A percentile compares a stretch with the other conserved stretches of the same genome.
Evolutionary conservation across 2,888 invertebrate species (phyloP).

Genomic region (Xestia c-nigrum): DNA sequence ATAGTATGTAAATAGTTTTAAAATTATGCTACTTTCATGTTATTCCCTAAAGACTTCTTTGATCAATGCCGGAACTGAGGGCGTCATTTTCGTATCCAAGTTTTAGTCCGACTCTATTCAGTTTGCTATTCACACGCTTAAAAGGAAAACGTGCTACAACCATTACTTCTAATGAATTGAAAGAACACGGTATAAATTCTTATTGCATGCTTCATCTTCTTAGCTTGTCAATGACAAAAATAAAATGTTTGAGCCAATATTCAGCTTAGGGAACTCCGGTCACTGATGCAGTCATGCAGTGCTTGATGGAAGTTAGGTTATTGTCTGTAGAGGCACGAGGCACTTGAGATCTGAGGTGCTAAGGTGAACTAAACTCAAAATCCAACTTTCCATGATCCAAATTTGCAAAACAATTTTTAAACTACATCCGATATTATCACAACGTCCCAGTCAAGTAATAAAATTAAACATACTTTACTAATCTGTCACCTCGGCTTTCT

Average conservation of each 20-base stretch:
- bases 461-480: background rate
- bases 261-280: background rate
- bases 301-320: background rate
- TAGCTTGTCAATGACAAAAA: background rate
- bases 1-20: background rate
- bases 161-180: too few relatives aligned
- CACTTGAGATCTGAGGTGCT: background rate
- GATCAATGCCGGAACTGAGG: background rate
- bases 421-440: background rate
- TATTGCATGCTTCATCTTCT: background rate
- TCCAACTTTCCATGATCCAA: background rate
- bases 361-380: background rate
- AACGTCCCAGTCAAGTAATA: background rate
- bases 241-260: background rate
- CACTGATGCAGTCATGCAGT: background rate
- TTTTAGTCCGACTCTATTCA: background rate
- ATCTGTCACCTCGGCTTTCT: conserved; percentile 6
- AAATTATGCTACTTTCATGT: background rate
- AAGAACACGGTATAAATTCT: background rate
- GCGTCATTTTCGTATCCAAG: background rate
- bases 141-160: too few relatives aligned
- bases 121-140: too few relatives aligned
- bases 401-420: background rate
- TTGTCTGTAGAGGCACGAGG: background rate
- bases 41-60: background rate